Percentiles rank a stretch among this genome's conserved stretches.
Conservation (phyloP, 1,140 invertebrate genomes). For the Aphidius gifuensis region DNA sequence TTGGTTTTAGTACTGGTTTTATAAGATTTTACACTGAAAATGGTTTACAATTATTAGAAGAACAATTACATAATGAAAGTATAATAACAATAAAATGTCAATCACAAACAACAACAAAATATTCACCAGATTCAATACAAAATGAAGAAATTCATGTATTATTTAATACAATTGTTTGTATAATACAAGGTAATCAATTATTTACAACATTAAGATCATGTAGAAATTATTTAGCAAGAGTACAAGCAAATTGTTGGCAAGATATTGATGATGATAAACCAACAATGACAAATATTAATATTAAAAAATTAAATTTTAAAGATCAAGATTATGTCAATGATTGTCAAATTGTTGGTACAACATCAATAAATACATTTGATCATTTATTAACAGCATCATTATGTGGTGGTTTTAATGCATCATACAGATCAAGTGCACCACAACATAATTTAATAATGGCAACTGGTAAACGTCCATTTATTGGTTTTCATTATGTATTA, state of each 20-base stretch:
- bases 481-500: conserved; percentile 85
- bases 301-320: conserved; percentile 83
- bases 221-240: conserved; percentile 78
- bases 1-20: conserved; percentile 82
- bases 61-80: conserved; percentile 80
- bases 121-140: conserved; percentile 58
- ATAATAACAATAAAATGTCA: conserved; percentile 80
- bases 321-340: conserved; percentile 76
- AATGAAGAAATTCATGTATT: conserved; percentile 82
- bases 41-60: conserved; percentile 76
- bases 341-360: conserved; percentile 73
- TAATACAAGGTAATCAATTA: conserved; percentile 79
- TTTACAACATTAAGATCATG: conserved; percentile 77
- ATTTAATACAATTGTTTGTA: conserved; percentile 73
- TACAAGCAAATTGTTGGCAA: conserved; percentile 69
- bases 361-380: conserved; percentile 78
- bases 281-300: conserved; percentile 59
- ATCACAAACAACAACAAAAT: conserved; percentile 65
- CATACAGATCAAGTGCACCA: conserved; percentile 71
- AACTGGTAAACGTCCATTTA: conserved; percentile 77
- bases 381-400: conserved; percentile 80
- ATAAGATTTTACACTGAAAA: conserved; percentile 86
- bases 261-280: conserved; percentile 39
- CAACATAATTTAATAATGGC: conserved; percentile 75
- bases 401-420: conserved; percentile 72